Base-by-base conservation (phyloP, 2,113 vertebrate genomes). In the Cyprinodon tularosa region DNA sequence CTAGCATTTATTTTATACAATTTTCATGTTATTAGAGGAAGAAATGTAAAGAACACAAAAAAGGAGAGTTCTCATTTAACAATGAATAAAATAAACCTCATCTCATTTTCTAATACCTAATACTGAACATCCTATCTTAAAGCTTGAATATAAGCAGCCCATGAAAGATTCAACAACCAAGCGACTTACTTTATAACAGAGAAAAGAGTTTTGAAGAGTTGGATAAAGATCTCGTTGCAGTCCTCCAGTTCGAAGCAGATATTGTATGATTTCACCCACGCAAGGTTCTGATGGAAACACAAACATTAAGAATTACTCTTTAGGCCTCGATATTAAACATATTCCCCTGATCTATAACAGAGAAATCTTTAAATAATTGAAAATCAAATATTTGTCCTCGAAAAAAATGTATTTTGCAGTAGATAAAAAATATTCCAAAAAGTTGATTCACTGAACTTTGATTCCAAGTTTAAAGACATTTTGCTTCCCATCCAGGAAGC, bases 191-290 rank as follows among this genome's bases (percentile, higher is more conserved):
- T 99, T 93, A 99, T 99, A 84, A 99, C 98, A 85, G 97, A 99
- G 95, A 99, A 99, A 85, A 99, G 98, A 2, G 97, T 98, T 89
- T 96, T 99, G 95, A 99, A 99, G 92, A 99, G 97, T 85, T 99
- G 98, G 93, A 98, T 99, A 94, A 99, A 99, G 95, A 99, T 99
- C 93, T 99, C 98, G 83, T 99, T 99, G 95, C 98, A 99, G 94
- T 99, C 98, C 95, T 99, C 98, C 92, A 99, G 95, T 89, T 99
- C 98, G 93, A 99, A 99, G 92, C 98, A 99, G 93, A 99, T 99
- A 93, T 99, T 99, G 91, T 99, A 99, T 12, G 98, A 99, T 93
- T 99, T 99, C 81, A 99, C 98, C 98, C 98, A 99, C 2, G 98
- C 98, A 93, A 99, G 94, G 91, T 99, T 99, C 98, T 99, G 87